These are phyloP conservation scores for Rhombomys opimus DNA, from an alignment of 2,113 vertebrate genomes.

Conservation along the genomic window DNA sequence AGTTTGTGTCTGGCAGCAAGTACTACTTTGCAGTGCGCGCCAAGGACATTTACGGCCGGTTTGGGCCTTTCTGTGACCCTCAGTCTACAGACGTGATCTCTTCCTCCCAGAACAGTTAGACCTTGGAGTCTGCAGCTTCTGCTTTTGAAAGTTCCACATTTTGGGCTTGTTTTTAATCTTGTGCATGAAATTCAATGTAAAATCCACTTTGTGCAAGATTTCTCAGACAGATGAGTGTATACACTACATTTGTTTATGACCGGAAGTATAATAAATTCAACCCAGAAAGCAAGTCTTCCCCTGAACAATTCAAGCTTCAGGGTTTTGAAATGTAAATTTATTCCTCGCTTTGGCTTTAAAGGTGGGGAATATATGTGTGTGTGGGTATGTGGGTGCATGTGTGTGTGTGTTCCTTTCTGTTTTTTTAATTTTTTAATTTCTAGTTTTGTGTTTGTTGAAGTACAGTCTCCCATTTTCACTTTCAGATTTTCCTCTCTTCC, in stretches of 20 bases:
- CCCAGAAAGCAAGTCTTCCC: constrained; percentile 84
- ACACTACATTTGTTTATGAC: constrained; percentile 87
- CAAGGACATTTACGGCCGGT: constrained; percentile 97
- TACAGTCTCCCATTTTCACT: constrained; percentile 68
- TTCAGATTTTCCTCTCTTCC: constrained; percentile 67
- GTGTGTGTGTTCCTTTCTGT: not conserved
- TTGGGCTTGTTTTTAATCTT: constrained; percentile 83
- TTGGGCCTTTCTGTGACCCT: constrained; percentile 97
- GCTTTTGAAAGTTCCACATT: constrained; percentile 75
- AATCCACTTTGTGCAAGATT: constrained; percentile 85
- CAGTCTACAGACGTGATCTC: constrained; percentile 98
- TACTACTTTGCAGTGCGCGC: constrained; percentile 98
- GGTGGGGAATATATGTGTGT: constrained; percentile 56
- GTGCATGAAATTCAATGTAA: constrained; percentile 88
- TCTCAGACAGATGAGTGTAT: constrained; percentile 83
- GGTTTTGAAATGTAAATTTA: constrained; percentile 75
- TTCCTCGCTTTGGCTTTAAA: constrained; percentile 77
- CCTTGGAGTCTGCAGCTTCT: constrained; percentile 80
- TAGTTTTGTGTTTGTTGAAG: constrained; percentile 69
- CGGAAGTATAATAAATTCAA: constrained; percentile 86
- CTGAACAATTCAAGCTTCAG: constrained; percentile 81
- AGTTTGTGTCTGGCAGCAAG: constrained; percentile 98
- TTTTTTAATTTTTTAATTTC: not conserved
- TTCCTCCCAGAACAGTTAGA: constrained; percentile 90
- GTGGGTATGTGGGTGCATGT: not conserved